phyloP scores from a whole-genome alignment of 2,113 vertebrate genomes.

The Eupsittula cactorum region DNA sequence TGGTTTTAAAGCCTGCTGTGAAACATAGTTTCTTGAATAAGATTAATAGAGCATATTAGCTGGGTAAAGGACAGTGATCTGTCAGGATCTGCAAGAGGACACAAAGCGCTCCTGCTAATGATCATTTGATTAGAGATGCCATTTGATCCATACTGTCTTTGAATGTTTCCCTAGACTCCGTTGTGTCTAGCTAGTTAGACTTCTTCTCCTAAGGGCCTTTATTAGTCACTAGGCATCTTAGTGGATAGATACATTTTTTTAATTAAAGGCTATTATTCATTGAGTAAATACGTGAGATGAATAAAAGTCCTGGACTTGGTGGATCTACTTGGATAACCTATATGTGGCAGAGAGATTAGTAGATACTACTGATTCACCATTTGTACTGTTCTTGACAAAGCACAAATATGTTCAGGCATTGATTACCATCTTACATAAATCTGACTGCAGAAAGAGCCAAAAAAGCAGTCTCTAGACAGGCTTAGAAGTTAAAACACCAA shows the following conservation, averaged over 20 bases:
- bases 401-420: background rate
- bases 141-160: constrained; percentile 8
- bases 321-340: background rate
- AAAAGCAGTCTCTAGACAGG: background rate
- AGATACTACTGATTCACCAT: background rate
- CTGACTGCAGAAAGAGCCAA: background rate
- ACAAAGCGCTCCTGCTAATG: constrained; percentile 11
- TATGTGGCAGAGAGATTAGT: background rate
- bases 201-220: constrained; percentile 13
- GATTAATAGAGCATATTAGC: constrained; percentile 8
- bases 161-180: background rate
- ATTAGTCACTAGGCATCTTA: constrained; percentile 1
- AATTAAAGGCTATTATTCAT: constrained; percentile 1
- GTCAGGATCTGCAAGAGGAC: background rate
- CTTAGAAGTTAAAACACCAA: background rate
- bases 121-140: constrained; percentile 17
- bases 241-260: background rate
- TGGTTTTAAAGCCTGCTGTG: background rate
- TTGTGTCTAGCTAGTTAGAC: constrained; percentile 4
- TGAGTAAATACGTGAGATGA: background rate
- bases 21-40: background rate
- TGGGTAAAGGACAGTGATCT: background rate
- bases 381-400: background rate
- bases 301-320: background rate
- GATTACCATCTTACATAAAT: background rate